Evolutionary conservation across 2,888 invertebrate species (phyloP), one percentile per base, ranked within the genome.

Genomic region (Leptopilina drosophilae): DNA sequence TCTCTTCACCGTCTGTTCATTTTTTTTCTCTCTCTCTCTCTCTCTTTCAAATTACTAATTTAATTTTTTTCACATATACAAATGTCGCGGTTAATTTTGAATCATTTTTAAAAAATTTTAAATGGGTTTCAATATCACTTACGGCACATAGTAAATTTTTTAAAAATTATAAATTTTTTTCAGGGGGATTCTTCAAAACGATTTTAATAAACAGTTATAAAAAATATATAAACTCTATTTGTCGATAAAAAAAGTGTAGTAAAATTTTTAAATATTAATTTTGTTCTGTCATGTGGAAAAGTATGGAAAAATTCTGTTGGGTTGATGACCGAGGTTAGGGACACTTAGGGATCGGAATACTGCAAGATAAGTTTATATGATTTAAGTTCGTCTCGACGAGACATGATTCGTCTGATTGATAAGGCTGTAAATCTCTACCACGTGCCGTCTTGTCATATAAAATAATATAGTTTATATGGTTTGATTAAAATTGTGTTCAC

Each of bases 281-380:
- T 33, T 2, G 33, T 33, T 33, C 5, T 4, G 3, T 33, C 3
- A 33, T 33, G 5, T 33, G 12, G 5, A 56, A 56, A 56, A 56
- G 46, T 6, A 4, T 56, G 56, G 1, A 14, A 53, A 8, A 7
- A 26, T 26, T 53, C 4, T 14, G 33, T 14, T 14, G 53, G 69
- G 69, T 69, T 69, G 12, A 69, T 69, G 69, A 53, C 69, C 69
- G 49, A 69, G 69, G 69, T 69, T 56, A 69, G 53, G 69, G 26
- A 53, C 26, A 53, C 0, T 53, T 53, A 12, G 6, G 67, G 20
- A 69, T 69, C 8, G 7, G 53, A 49, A 69, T 69, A 69, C 64
- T 26, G n/a, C 14, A n/a, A 9, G 69, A 53, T 69, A 53, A 69
- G 7, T 53, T 20, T 6, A 53, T 12, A 26, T 53, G 53, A 14